These are phyloP conservation scores for Diachrysia chrysitis DNA, from an alignment of 2,888 invertebrate species.

Conservation along the genomic window DNA sequence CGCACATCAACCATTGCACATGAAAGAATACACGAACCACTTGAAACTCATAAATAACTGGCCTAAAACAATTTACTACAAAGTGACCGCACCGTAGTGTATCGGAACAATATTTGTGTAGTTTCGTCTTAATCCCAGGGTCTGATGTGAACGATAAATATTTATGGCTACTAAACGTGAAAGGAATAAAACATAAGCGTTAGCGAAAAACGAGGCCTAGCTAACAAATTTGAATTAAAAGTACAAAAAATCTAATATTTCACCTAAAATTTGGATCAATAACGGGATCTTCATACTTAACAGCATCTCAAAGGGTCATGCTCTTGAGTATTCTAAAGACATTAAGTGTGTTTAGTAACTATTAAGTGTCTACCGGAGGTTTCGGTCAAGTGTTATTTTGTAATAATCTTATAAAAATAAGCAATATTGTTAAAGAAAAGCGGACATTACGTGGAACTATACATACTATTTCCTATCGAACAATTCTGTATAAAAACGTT, in stretches of 20 bases:
- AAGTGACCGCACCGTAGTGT: conserved; percentile 64
- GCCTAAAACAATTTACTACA: conserved; percentile 59
- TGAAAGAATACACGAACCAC: conserved; percentile 46
- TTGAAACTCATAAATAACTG: conserved; percentile 44
- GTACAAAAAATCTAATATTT: too few relatives aligned
- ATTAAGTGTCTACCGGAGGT: too few relatives aligned
- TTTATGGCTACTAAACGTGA: conserved; percentile 78
- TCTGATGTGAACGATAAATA: conserved; percentile 80
- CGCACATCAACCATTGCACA: conserved; percentile 40
- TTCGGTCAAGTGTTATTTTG: too few relatives aligned
- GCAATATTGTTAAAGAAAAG: too few relatives aligned
- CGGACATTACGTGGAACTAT: too few relatives aligned
- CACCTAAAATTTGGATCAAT: too few relatives aligned
- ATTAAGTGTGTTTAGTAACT: too few relatives aligned
- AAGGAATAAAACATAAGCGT: conserved; percentile 22
- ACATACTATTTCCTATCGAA: not conserved
- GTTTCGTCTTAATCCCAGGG: conserved; percentile 76
- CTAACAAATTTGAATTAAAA: too few relatives aligned
- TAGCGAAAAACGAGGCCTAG: conserved; percentile 12
- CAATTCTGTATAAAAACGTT: not conserved
- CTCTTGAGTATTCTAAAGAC: too few relatives aligned
- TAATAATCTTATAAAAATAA: too few relatives aligned
- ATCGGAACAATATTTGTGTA: conserved; percentile 69
- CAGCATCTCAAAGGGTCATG: too few relatives aligned
- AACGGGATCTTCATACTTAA: too few relatives aligned